Evolutionary conservation across 2,797 vertebrate genomes (phyloP).

Genomic region (Rhinatrema bivittatum): DNA sequence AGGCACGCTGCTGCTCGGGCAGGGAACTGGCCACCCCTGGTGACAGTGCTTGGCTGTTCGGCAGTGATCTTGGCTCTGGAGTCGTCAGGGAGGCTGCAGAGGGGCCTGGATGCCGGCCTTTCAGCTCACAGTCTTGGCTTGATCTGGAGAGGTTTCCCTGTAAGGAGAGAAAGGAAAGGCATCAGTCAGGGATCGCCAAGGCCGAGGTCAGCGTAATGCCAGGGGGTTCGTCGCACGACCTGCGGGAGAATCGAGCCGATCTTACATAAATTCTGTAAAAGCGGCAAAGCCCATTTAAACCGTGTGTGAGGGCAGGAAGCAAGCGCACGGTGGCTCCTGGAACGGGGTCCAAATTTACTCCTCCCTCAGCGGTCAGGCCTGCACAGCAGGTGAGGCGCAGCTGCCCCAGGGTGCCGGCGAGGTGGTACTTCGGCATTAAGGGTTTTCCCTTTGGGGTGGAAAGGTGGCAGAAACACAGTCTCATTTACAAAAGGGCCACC

Average conservation of each 20-base stretch:
- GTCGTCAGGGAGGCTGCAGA: too few species aligned
- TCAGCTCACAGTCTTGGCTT: constrained; percentile 67
- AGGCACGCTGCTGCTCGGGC: constrained; percentile 42
- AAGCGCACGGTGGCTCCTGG: too few species aligned
- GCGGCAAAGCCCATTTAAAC: too few species aligned
- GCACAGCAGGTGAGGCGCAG: background rate
- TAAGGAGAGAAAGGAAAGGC: background rate
- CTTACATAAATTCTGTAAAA: too few species aligned
- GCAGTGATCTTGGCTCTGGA: too few species aligned
- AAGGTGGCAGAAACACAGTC: too few species aligned
- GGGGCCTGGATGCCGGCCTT: too few species aligned
- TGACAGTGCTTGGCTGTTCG: constrained; percentile 22
- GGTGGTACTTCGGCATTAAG: too few species aligned
- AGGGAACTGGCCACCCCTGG: constrained; percentile 5
- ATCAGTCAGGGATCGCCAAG: background rate
- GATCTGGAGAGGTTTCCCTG: constrained; percentile 70
- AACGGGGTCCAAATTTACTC: background rate
- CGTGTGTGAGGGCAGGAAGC: background rate
- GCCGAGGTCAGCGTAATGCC: background rate
- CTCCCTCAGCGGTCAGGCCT: background rate
- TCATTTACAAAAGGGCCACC: too few species aligned
- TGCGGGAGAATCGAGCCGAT: too few species aligned
- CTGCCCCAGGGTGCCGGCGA: background rate
- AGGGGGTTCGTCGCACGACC: background rate
- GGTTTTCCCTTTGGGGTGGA: too few species aligned